Base-by-base conservation (phyloP, 2,113 vertebrate species). In the Pelodiscus sinensis region DNA sequence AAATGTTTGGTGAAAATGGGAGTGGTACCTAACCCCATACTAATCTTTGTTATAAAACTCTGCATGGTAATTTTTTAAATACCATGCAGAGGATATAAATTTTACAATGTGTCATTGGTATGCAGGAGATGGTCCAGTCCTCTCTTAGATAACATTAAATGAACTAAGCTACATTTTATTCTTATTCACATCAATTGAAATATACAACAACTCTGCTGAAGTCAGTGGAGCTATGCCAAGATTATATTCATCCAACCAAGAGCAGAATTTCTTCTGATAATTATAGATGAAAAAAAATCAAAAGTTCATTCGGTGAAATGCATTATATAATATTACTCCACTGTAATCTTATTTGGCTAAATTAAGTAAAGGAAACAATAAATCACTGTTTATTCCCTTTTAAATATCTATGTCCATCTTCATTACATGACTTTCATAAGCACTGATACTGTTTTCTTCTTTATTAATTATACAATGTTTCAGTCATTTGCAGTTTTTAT, bases 351-450 rank as follows among this genome's bases (percentile, higher is more conserved):
- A 19, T 12, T 79, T 89, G 18, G 21, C 81, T 91, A 84, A 94
- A 92, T 75, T 88, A 91, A 88, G 14, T 78, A 58, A 85, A 86
- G 56, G 83, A 92, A 56, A 16, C n/a, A 24, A 75, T 21, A 31
- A 27, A 77, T 21, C 52, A 92, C 57, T n/a, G 2, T 15, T 31
- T 92, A 50, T 93, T 82, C 92, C 35, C 4, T 87, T 71, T 54
- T 54, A 62, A 57, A 14, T 86, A 60, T 68, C 11, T 82, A 1
- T 21, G 78, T 91, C 73, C 29, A n/a, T 93, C 81, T 12, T 54
- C 65, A 8, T 78, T 79, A 87, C 84, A 79, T 68, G 93, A 60
- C 9, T 92, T 95, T 90, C 89, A 73, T 50, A 92, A 87, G 79
- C 56, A 31, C 4, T 38, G 56, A 82, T 6, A 84, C 88, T 38